A percentile compares a stretch with the other conserved stretches of the same genome.
Evolutionary conservation across 2,113 vertebrate species (phyloP).

Genomic region (Bufo gargarizans): DNA sequence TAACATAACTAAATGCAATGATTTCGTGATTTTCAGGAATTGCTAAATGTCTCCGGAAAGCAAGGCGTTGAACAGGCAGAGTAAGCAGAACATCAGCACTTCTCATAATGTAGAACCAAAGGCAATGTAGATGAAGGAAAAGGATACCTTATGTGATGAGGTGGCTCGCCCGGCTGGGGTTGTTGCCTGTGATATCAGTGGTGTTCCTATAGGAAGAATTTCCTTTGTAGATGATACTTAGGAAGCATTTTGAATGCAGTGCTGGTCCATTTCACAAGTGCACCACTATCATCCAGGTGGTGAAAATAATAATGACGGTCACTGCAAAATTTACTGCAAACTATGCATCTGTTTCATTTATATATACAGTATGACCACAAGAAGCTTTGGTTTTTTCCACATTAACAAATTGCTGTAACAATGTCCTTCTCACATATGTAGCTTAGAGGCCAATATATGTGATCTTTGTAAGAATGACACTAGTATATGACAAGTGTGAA

Average conservation of each 20-base stretch:
- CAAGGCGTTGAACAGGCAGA: background rate
- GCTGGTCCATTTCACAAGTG: too few relatives aligned
- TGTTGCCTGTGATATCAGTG: too few relatives aligned
- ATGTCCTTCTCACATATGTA: background rate
- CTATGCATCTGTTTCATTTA: too few relatives aligned
- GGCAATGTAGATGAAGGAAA: background rate
- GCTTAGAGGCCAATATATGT: background rate
- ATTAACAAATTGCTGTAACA: too few relatives aligned
- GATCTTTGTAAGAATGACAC: background rate
- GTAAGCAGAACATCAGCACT: conserved; percentile 1
- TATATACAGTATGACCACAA: too few relatives aligned
- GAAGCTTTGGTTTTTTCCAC: too few relatives aligned
- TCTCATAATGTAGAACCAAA: background rate
- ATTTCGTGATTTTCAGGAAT: background rate
- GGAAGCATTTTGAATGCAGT: too few relatives aligned
- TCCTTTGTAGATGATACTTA: too few relatives aligned
- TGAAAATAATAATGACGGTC: too few relatives aligned
- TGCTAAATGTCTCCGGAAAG: background rate
- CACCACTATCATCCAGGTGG: too few relatives aligned
- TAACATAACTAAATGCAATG: background rate
- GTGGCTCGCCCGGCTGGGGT: background rate
- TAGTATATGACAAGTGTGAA: background rate
- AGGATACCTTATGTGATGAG: background rate
- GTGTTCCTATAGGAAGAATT: too few relatives aligned
- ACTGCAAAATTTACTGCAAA: too few relatives aligned